phyloP scores from a whole-genome alignment of 2,113 vertebrate species.

The Excalfactoria chinensis region DNA sequence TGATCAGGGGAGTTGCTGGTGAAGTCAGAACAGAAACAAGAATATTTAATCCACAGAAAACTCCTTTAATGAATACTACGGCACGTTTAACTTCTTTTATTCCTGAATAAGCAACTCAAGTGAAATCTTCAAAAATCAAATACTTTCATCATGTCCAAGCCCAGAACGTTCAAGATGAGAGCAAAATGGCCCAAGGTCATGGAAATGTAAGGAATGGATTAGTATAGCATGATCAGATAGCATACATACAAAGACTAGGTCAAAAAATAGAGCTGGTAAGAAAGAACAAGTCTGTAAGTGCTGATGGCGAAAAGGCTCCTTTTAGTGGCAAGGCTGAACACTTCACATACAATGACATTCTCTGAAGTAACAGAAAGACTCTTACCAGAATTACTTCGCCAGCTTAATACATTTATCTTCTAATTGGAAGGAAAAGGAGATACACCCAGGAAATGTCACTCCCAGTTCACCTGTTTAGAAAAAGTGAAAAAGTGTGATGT shows the following conservation, averaged over 20 bases:
- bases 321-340: not conserved
- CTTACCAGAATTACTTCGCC: conserved; percentile 61
- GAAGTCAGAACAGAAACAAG: not conserved
- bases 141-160: not conserved
- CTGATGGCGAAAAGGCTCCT: not conserved
- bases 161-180: not conserved
- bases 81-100: not conserved
- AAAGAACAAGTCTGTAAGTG: not conserved
- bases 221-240: not conserved
- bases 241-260: not conserved
- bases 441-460: not conserved
- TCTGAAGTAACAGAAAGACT: not conserved
- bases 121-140: not conserved
- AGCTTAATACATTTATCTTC: conserved; percentile 57
- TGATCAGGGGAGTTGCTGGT: not conserved
- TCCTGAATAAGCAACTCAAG: not conserved
- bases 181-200: not conserved
- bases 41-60: not conserved
- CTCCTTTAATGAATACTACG: not conserved
- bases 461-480: conserved; percentile 26
- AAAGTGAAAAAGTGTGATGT: not conserved
- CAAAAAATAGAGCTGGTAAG: not conserved
- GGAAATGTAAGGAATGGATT: not conserved
- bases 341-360: not conserved
- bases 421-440: not conserved